Evolutionary conservation across 1,140 invertebrate genomes (phyloP), one percentile per base, ranked within the genome.

Genomic region (Myzus persicae): DNA sequence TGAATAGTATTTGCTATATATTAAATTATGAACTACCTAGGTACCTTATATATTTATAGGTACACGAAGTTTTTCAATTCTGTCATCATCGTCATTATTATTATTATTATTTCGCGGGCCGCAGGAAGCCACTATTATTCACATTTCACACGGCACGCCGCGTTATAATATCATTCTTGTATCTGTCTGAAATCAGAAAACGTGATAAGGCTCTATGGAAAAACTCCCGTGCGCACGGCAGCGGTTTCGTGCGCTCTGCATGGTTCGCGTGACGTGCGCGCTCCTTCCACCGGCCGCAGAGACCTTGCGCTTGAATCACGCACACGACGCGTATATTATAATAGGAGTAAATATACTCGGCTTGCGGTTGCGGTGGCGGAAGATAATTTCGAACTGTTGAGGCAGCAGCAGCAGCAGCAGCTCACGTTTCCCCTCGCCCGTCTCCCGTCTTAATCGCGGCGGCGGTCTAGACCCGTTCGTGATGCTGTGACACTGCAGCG

Each of bases 181-280:
- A 76, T 76, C 59, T n/a, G 40, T 46, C 59, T 91, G 26, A 44
- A 91, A 76, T 91, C 67, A 36, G 76, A 92, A 92, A 82, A 81
- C 91, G 67, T 81, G 91, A 92, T 48, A 48, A 82, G 51, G 40
- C 36, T 54, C 88, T 6, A 42, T 48, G n/a, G 42, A n/a, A 48
- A 90, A 92, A 92, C 91, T 92, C 22, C 91, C n/a, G 91, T 92
- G 91, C 91, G 81, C 91, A 93, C 91, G 81, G 91, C 91, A 85
- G 91, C 81, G 67, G 36, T 92, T 85, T 85, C 81, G 81, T 93
- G 91, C 67, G 26, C 20, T 24, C 42, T 0, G 76, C 91, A 20
- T 20, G 46, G 88, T 46, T 51, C 36, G 31, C 20, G 31, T n/a
- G 40, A 82, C 40, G 85, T 9, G 31, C 84, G 18, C 84, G 82